These are phyloP conservation scores for Panthera leo DNA, from an alignment of 2,113 vertebrate genomes.

Conservation along the genomic window DNA sequence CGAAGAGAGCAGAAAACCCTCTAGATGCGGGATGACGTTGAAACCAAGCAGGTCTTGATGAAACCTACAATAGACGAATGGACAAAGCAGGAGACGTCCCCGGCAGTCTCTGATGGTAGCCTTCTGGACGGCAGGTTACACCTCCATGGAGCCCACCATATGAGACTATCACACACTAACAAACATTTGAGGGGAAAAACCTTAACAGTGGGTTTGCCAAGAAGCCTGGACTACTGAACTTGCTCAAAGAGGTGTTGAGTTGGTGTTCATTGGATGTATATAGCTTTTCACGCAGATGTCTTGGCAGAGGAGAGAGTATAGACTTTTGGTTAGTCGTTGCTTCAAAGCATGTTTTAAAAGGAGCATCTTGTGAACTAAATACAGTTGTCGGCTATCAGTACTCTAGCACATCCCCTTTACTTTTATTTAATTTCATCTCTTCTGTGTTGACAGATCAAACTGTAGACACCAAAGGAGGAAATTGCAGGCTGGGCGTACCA, in stretches of 20 bases:
- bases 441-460: not conserved
- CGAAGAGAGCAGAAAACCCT: not conserved
- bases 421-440: not conserved
- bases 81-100: not conserved
- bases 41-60: not conserved
- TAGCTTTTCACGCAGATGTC: not conserved
- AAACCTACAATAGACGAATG: not conserved
- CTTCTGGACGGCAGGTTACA: not conserved
- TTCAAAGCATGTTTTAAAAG: not conserved
- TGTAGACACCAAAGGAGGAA: not conserved
- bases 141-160: not conserved
- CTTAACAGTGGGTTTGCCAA: not conserved
- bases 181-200: not conserved
- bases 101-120: not conserved
- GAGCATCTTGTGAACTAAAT: not conserved
- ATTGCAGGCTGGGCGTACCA: not conserved
- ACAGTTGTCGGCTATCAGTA: not conserved
- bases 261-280: not conserved
- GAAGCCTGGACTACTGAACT: not conserved
- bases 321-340: not conserved
- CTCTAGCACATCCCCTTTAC: not conserved
- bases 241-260: not conserved
- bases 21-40: not conserved
- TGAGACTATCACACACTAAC: too few relatives aligned
- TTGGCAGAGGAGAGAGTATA: not conserved